Base-by-base conservation (phyloP, 2,888 invertebrate species). In the Galerucella nymphaeae region DNA sequence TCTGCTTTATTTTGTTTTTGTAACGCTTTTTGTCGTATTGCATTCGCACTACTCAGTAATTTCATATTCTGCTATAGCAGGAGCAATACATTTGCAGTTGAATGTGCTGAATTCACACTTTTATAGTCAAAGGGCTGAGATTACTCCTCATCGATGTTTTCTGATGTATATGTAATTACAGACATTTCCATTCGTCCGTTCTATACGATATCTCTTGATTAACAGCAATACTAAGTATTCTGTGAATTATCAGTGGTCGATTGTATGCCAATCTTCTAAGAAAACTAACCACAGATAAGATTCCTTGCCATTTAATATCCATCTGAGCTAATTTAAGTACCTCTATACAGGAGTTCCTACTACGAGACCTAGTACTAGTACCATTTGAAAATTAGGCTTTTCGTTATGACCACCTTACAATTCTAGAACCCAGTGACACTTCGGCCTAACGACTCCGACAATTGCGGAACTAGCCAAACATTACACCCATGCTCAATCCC, bases 101-200 rank as follows among this genome's bases (percentile, higher is more conserved):
- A 68, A 53, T 62, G 61, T 69, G 69, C 20, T 69, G 53, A 69
- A 69, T 69, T 69, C 59, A 42, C 69, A 69, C 69, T 53, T 69
- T 41, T 16, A 30, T 69, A 69, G 69, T 50, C 20, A 53, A 53
- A 45, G 69, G 41, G 69, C 61, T 18, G 16, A 55, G 41, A 23
- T 10, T 14, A 18, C 6, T 66, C 23, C 16, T 9, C 20, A 13
- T 38, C 13, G 10, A 64, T 30, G 18, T 42, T 13, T 63, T 53
- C 18, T 53, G 50, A 16, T 53, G 50, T n/a, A 9, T 8, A 53
- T 30, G 4, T 53, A 53, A 53, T 53, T 53, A 16, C 6, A 53
- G 50, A 16, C 16, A 42, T 53, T 2, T 53, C 2, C 16, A 11
- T 18, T 53, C 50, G n/a, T 53, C 5, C 2, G 9, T 53, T 50